Base-by-base conservation (phyloP, 2,888 invertebrate genomes). In the Bellardia bayeri region DNA sequence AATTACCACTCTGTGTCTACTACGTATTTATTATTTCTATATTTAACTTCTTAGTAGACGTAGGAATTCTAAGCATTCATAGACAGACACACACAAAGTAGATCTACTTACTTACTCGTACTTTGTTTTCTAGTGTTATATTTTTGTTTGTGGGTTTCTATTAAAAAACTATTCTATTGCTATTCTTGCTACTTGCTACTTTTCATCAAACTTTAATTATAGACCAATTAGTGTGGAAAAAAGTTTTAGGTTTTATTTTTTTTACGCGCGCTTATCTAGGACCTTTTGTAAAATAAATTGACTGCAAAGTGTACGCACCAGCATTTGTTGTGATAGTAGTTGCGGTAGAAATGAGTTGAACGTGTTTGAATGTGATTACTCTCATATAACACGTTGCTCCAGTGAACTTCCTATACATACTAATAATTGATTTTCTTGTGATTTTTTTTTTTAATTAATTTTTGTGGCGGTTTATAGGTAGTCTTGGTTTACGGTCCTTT, bases 181-280 rank as follows among this genome's bases (percentile, higher is more conserved):
- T 51, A 42, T 58, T 14, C 58, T 37, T 80, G 42, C 49, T 23
- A 61, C 11, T 42, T 54, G 71, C 82, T 54, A 74, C 78, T 74
- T 79, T 82, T 79, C 74, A 40, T 86, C 79, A 75, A 75, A 86
- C 82, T 82, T 86, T 82, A 82, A 86, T 82, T 86, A 78, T 56
- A 75, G 79, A 75, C 71, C 79, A 86, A 82, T 86, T 86, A 86
- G 82, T 56, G 75, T 49, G 51, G 61, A 66, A 86, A 68, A 79
- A 79, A 82, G 3, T 69, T 82, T 64, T 40, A 23, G 23, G 11
- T 49, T 69, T 68, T 68, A 11, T 23, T 9, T 42, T 37, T 6
- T 51, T 40, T 23, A 1, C 23, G 58, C 16, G 33, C 37, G 61
- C 37, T 45, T 13, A 37, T 9, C 30, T 49, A 75, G 33, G 33